A percentile compares a stretch with the other conserved stretches of the same genome.
Conservation (phyloP, 2,113 vertebrate species). For the Pelobates fuscus region DNA sequence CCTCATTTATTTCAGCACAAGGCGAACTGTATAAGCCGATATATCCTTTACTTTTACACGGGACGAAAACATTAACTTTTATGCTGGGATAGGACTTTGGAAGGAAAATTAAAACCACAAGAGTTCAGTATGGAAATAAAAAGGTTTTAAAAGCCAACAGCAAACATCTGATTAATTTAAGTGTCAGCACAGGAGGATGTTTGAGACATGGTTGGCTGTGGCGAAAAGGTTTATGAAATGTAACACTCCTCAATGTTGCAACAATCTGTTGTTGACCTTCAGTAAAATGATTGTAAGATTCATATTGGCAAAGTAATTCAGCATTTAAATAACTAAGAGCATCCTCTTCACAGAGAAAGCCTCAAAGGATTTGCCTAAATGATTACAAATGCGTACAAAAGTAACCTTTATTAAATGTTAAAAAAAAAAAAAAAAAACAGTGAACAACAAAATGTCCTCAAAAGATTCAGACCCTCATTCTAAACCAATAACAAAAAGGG, state of each 20-base stretch:
- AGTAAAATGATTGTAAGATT: no score
- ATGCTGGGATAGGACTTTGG: conserved; percentile 25
- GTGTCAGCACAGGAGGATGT: conserved; percentile 22
- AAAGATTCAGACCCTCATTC: no score
- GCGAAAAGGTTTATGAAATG: conserved; percentile 16
- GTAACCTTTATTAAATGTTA: no score
- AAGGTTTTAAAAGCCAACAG: conserved; percentile 6
- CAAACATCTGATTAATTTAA: conserved; percentile 38
- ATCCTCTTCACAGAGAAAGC: no score
- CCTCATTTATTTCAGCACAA: conserved; percentile 32
- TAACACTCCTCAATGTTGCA: conserved; percentile 25
- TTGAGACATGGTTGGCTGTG: conserved; percentile 2
- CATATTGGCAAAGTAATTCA: no score
- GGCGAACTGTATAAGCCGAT: conserved; percentile 24
- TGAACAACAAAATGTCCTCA: no score
- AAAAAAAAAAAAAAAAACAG: no score
- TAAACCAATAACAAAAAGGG: no score
- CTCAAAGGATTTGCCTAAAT: no score
- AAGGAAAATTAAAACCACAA: conserved; percentile 36
- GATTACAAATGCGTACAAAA: no score
- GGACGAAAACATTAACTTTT: conserved; percentile 22
- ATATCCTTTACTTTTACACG: conserved; percentile 9
- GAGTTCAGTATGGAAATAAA: conserved; percentile 29
- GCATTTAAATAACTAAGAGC: no score
- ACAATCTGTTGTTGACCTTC: not conserved